Percentiles rank a stretch among this genome's conserved stretches.
Conservation (phyloP, 2,888 invertebrate species). For the Carabus problematicus region DNA sequence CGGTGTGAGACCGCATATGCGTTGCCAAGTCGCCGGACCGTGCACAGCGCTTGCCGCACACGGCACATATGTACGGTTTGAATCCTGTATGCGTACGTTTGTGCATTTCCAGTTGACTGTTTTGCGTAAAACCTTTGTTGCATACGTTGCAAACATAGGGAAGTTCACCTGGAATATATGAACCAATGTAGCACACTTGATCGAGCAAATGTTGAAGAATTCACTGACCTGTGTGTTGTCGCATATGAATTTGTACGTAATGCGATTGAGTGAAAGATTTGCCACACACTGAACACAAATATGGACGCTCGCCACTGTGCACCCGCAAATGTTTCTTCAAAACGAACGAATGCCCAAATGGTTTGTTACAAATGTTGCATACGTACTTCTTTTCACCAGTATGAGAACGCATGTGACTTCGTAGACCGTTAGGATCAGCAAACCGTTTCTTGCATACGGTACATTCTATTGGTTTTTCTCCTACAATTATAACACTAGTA, state of each 20-base stretch:
- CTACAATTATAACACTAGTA: too few relatives aligned
- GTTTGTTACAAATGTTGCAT: conserved; percentile 52
- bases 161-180: conserved; percentile 47
- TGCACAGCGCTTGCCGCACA: conserved; percentile 53
- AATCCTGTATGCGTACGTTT: conserved; percentile 52
- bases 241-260: conserved; percentile 54
- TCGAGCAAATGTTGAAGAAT: neutral
- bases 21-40: conserved; percentile 52
- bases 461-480: conserved; percentile 54
- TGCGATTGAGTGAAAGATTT: conserved; percentile 54
- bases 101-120: conserved; percentile 54
- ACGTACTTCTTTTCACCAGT: conserved; percentile 53
- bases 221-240: conserved; percentile 53
- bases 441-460: conserved; percentile 52
- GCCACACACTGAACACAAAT: conserved; percentile 52
- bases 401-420: conserved; percentile 53
- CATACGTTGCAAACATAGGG: conserved; percentile 52
- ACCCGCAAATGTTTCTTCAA: conserved; percentile 52
- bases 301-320: conserved; percentile 53
- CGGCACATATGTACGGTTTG: conserved; percentile 53
- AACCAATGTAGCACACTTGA: neutral
- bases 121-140: conserved; percentile 53
- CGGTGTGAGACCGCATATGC: conserved; percentile 54
- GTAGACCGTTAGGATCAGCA: conserved; percentile 53
- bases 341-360: conserved; percentile 54